Evolutionary conservation across 2,113 vertebrate genomes (phyloP), one percentile per base, ranked within the genome.

Genomic region (Thryonomys swinderianus): DNA sequence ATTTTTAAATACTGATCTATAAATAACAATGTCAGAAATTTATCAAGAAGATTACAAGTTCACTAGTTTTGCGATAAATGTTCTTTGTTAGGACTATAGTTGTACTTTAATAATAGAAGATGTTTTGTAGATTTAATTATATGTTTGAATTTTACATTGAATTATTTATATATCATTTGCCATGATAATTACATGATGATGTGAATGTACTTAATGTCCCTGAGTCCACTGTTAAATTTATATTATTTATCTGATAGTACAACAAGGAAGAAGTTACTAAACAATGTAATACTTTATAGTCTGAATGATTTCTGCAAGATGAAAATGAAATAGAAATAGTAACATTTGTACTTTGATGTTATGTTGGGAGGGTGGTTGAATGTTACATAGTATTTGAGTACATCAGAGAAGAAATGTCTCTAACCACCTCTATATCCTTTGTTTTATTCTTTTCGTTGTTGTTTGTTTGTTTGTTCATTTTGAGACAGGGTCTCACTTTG

Each of bases 101-200:
- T 85, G 90, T 93, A 61, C 12, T 94, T 94, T 95, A 83, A 51
- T 94, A 89, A 88, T 73, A 17, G 12, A 95, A 76, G 48, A 1
- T 42, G 64, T 12, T 69, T 90, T 87, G 32, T 73, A 51, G 42
- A 78, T 59, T 85, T 94, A 48, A 79, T 78, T 74, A 64, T 67
- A 67, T 66, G 17, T 27, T 93, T 95, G 32, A 95, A 40, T 82
- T 96, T 96, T 79, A 32, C 16, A 57, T 62, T 88, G 45, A 92
- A 69, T 66, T 78, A 73, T 85, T 74, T 79, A 78, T 81, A 85
- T 88, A 42, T 83, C 30, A 88, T 59, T 95, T 90, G 11, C 6
- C 88, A 3, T 34, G 57, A 51, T 32, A 55, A 8, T 34, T 83
- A 4, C 48, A 81, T 40, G 59, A 27, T 92, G 85, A 67, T 73